A percentile compares a stretch with the other conserved stretches of the same genome.
These are phyloP conservation scores for Aleadryas rufinucha DNA, from an alignment of 2,113 vertebrate genomes.

Conservation along the genomic window DNA sequence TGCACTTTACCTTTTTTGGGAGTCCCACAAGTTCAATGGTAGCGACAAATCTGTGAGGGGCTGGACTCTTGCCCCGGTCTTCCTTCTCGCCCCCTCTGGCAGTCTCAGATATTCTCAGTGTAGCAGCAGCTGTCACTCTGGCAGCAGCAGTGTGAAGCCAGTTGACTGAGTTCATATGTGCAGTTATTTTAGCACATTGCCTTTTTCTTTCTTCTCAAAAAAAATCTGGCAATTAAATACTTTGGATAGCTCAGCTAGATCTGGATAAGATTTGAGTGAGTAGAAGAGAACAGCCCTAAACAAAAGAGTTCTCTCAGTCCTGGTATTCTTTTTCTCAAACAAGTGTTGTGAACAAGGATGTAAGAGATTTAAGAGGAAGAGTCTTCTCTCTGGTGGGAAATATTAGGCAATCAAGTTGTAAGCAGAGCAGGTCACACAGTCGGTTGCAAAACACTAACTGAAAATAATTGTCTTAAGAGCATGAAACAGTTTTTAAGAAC, in stretches of 20 bases:
- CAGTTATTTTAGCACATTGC: conserved; percentile 1
- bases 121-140: conserved; percentile 18
- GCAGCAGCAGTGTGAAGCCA: conserved; percentile 7
- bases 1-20: background rate
- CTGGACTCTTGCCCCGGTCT: background rate
- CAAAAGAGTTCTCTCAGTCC: background rate
- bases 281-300: background rate
- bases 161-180: background rate
- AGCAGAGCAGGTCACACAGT: background rate
- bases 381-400: background rate
- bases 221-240: background rate
- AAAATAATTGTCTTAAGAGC: conserved; percentile 5
- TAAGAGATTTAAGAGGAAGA: conserved; percentile 1
- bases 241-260: background rate
- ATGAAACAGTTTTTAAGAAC: background rate
- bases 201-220: background rate
- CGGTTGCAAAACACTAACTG: conserved; percentile 41
- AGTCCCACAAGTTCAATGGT: background rate
- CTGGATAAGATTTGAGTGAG: background rate
- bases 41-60: background rate
- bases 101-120: background rate
- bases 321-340: background rate
- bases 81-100: background rate
- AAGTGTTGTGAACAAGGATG: background rate
- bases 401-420: conserved; percentile 25